Conservation (phyloP, 1,140 invertebrate genomes). For the Leptestheria dahalacensis region DNA sequence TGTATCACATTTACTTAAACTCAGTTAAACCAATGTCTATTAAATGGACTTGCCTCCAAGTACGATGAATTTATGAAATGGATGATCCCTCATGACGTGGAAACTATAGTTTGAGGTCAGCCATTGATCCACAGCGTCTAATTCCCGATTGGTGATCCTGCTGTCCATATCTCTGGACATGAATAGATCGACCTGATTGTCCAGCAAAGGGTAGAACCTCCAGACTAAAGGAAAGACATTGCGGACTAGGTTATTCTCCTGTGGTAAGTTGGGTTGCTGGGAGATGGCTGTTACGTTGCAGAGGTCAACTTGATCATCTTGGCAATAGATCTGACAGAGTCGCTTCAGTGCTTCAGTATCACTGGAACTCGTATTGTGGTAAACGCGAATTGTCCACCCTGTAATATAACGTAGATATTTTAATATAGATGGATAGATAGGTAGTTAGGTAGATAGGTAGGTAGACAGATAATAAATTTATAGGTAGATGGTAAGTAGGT, state of each 20-base stretch:
- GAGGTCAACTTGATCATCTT: background rate
- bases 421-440: too few relatives aligned
- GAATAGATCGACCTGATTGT: constrained; percentile 15
- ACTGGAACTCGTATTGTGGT: background rate
- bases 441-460: too few relatives aligned
- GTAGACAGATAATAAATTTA: too few relatives aligned
- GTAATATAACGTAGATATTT: too few relatives aligned
- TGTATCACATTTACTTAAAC: background rate
- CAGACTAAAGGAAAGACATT: background rate
- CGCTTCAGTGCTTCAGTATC: background rate
- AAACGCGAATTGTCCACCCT: constrained; percentile 3
- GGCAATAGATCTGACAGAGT: background rate
- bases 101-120: constrained; percentile 12
- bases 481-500: too few relatives aligned
- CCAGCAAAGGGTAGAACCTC: constrained; percentile 10
- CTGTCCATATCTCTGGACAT: constrained; percentile 17
- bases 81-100: constrained; percentile 20
- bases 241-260: background rate
- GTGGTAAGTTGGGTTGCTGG: too few relatives aligned
- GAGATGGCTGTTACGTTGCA: background rate
- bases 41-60: constrained; percentile 8
- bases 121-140: constrained; percentile 18
- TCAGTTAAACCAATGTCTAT: background rate
- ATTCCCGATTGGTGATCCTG: constrained; percentile 12
- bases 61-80: constrained; percentile 2